A percentile compares a stretch with the other conserved stretches of the same genome.
phyloP scores from a whole-genome alignment of 1,140 invertebrate species.

The Streblospio benedicti region DNA sequence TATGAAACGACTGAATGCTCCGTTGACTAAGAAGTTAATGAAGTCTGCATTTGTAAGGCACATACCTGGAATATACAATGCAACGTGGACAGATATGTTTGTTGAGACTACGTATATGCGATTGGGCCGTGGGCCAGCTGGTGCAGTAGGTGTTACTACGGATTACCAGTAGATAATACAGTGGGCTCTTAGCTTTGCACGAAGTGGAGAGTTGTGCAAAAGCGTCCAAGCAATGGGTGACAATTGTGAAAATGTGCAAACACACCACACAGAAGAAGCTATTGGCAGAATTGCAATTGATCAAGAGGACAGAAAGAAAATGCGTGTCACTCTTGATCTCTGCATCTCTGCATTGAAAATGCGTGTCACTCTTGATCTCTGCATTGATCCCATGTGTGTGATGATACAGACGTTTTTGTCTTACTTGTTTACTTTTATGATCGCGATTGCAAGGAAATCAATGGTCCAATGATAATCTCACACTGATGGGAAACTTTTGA shows the following conservation, averaged over 20 bases:
- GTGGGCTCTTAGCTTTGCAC: not conserved
- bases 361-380: not conserved
- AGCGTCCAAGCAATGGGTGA: not conserved
- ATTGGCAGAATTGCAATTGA: too few relatives aligned
- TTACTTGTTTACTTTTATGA: too few relatives aligned
- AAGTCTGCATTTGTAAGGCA: slow-evolving; percentile 1
- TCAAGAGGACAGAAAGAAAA: too few relatives aligned
- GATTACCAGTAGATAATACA: not conserved
- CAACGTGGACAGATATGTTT: slow-evolving; percentile 6
- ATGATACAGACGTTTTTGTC: too few relatives aligned
- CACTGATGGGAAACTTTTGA: slow-evolving; percentile 1
- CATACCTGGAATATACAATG: not conserved
- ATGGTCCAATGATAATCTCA: too few relatives aligned
- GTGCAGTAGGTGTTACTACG: not conserved
- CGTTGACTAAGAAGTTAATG: not conserved
- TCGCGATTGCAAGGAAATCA: too few relatives aligned
- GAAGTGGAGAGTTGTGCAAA: not conserved
- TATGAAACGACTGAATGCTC: not conserved
- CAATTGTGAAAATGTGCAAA: not conserved
- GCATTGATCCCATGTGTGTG: not conserved
- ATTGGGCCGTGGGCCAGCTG: slow-evolving; percentile 3
- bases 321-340: not conserved
- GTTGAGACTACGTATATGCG: slow-evolving; percentile 7
- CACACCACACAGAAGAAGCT: not conserved
- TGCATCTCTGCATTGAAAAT: too few relatives aligned